phyloP scores from a whole-genome alignment of 2,888 invertebrate species.

The Andrena camellia region DNA sequence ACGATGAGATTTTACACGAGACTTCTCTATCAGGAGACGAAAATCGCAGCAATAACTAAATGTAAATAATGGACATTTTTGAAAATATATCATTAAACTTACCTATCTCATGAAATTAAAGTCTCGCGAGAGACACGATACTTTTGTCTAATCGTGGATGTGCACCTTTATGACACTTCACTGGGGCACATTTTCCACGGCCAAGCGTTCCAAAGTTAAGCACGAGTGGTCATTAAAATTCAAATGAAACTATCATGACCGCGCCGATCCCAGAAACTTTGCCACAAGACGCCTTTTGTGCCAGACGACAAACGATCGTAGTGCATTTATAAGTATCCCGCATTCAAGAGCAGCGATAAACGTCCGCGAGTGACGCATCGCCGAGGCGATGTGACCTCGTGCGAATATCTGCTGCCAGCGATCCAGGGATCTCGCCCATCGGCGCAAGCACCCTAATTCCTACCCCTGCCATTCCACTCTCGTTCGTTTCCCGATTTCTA shows the following conservation, averaged over 20 bases:
- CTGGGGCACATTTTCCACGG: conserved; percentile 7
- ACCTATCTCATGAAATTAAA: too few species aligned
- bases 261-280: background rate
- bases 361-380: background rate
- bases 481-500: conserved; percentile 33
- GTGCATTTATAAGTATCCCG: background rate
- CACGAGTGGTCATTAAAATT: conserved; percentile 7
- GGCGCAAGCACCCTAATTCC: conserved; percentile 10
- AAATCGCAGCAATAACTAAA: too few species aligned
- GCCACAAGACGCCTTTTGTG: background rate
- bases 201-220: conserved; percentile 1
- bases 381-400: background rate
- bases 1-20: too few species aligned
- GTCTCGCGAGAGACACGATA: too few species aligned
- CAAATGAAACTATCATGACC: background rate
- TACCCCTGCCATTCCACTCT: background rate
- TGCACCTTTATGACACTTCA: background rate
- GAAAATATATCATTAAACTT: too few species aligned
- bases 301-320: background rate
- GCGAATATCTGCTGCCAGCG: background rate
- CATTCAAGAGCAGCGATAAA: background rate
- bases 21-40: too few species aligned
- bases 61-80: too few species aligned
- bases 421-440: background rate
- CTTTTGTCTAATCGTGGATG: too few species aligned